phyloP scores from a whole-genome alignment of 2,888 invertebrate species.

The Microctonus aethiopoides region DNA sequence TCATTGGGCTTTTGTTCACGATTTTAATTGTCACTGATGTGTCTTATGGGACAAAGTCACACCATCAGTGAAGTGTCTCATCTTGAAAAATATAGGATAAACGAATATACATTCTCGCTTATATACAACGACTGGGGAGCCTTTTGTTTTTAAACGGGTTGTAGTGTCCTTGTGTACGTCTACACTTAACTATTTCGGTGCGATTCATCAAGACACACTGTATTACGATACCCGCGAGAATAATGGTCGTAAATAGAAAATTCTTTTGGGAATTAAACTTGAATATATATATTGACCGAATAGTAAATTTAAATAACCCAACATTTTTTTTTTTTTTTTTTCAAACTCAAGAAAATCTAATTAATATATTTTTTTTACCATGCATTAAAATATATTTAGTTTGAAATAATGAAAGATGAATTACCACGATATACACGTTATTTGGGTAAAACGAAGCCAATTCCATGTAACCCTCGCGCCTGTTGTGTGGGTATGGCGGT shows the following conservation, averaged over 20 bases:
- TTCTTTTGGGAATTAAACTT: conserved; percentile 20
- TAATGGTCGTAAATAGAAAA: conserved; percentile 33
- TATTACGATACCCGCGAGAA: conserved; percentile 51
- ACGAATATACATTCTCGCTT: not conserved
- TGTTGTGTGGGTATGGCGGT: conserved; percentile 24
- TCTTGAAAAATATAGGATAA: not conserved
- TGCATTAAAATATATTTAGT: not conserved
- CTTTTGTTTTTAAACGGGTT: conserved; percentile 34
- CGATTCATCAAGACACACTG: conserved; percentile 49
- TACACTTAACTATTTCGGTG: conserved; percentile 41
- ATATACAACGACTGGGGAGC: not conserved
- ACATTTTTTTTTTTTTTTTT: not conserved
- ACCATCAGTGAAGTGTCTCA: not conserved
- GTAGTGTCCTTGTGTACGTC: not conserved
- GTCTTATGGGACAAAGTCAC: not conserved
- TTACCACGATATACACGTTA: conserved; percentile 7
- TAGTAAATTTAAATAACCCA: not conserved
- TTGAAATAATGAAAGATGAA: not conserved
- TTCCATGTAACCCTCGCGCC: conserved; percentile 17
- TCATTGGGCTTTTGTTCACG: not conserved
- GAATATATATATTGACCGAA: not conserved
- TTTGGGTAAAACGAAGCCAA: conserved; percentile 24
- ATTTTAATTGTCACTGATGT: not conserved
- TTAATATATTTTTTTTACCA: not conserved
- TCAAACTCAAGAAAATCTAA: not conserved